A percentile compares a stretch with the other conserved stretches of the same genome.
These are phyloP conservation scores for Pholis gunnellus DNA, from an alignment of 2,113 vertebrate species.

Conservation along the genomic window DNA sequence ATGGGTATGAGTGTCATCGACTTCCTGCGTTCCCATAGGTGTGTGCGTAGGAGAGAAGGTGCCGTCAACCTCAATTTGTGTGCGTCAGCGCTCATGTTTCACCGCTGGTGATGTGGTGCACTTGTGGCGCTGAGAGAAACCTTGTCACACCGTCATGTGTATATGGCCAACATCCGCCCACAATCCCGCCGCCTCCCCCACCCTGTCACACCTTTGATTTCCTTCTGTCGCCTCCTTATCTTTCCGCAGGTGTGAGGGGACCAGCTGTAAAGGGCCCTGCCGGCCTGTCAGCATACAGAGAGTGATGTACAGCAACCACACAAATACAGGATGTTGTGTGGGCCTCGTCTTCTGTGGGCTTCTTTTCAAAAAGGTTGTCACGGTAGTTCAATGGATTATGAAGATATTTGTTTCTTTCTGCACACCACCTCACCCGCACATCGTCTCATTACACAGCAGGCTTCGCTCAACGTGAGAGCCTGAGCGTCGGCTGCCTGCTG, in stretches of 20 bases:
- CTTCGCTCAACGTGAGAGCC: not conserved
- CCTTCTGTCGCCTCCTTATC: conserved; percentile 6
- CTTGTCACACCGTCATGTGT: conserved; percentile 46
- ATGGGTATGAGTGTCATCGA: conserved; percentile 51
- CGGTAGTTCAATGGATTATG: conserved; percentile 30
- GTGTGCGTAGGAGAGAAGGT: conserved; percentile 45
- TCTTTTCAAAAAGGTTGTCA: conserved; percentile 28
- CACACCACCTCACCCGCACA: not conserved
- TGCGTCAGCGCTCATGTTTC: conserved; percentile 59
- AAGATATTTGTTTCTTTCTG: conserved; percentile 25
- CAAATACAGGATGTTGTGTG: conserved; percentile 6
- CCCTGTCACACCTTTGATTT: conserved; percentile 36
- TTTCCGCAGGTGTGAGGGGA: conserved; percentile 29
- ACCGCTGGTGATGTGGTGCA: conserved; percentile 59
- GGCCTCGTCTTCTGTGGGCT: not conserved
- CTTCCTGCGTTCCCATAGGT: conserved; percentile 16
- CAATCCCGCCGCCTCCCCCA: not conserved
- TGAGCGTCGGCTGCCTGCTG: conserved; percentile 1
- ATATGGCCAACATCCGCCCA: conserved; percentile 34
- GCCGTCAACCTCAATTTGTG: conserved; percentile 66
- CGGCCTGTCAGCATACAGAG: conserved; percentile 19
- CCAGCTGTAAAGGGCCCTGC: conserved; percentile 15
- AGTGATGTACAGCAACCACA: not conserved
- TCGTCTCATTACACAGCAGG: conserved; percentile 11
- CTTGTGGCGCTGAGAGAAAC: conserved; percentile 49